These are phyloP conservation scores for Amblyjoppa fuscipennis DNA, from an alignment of 2,888 invertebrate species.

Conservation along the genomic window DNA sequence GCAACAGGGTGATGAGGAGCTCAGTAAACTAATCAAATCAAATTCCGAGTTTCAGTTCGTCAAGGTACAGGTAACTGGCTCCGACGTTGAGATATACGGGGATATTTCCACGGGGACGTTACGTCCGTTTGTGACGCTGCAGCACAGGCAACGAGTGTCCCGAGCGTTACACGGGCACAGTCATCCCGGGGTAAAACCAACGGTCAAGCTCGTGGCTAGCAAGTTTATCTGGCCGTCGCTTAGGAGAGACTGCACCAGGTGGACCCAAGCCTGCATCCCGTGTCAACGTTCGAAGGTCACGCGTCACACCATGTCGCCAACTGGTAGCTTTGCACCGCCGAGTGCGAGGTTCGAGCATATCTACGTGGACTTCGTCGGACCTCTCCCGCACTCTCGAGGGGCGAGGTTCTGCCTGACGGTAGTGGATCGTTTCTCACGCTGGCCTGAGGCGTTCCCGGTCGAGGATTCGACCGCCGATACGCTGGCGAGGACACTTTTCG, in stretches of 20 bases:
- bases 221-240: slow-evolving; percentile 81
- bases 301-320: not conserved
- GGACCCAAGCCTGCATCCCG: slow-evolving; percentile 52
- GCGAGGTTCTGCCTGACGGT: slow-evolving; percentile 35
- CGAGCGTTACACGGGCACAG: slow-evolving; percentile 68
- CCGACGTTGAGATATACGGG: not conserved
- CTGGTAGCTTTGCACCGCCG: not conserved
- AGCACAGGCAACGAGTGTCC: slow-evolving; percentile 36
- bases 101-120: slow-evolving; percentile 1
- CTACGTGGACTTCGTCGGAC: slow-evolving; percentile 34
- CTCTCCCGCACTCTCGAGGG: slow-evolving; percentile 14
- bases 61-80: not conserved
- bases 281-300: slow-evolving; percentile 22
- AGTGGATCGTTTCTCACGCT: slow-evolving; percentile 30
- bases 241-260: slow-evolving; percentile 71
- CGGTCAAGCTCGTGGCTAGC: slow-evolving; percentile 73
- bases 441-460: slow-evolving; percentile 29
- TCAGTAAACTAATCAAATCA: not conserved
- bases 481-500: slow-evolving; percentile 59
- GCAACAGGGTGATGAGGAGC: not conserved
- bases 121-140: not conserved
- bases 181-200: slow-evolving; percentile 69
- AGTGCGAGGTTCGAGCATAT: slow-evolving; percentile 28
- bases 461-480: slow-evolving; percentile 65
- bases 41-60: not conserved